These are phyloP conservation scores for Acanthosepion lycidas DNA, from an alignment of 2,888 invertebrate genomes.

Conservation along the genomic window DNA sequence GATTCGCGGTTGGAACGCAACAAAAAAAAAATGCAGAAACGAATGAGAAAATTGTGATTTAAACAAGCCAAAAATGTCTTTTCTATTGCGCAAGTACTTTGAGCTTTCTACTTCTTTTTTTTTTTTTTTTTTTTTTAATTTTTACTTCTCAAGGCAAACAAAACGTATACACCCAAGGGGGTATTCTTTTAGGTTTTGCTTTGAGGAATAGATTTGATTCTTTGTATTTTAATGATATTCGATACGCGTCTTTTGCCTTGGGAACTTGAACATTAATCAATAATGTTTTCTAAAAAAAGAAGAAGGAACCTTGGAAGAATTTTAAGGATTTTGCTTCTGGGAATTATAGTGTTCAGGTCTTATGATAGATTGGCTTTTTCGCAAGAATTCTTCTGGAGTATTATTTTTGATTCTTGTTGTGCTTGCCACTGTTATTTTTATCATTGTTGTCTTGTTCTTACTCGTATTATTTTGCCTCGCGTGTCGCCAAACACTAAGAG, in stretches of 20 bases:
- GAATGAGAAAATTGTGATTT: not conserved
- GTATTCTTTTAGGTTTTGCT: not conserved
- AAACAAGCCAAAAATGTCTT: not conserved
- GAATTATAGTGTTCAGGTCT: not conserved
- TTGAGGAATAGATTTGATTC: not conserved
- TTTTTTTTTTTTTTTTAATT: not conserved
- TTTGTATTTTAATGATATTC: not conserved
- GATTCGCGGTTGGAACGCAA: not conserved
- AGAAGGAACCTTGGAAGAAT: not conserved
- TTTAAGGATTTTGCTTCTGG: not conserved
- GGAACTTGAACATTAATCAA: not conserved
- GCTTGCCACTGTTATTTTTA: not conserved
- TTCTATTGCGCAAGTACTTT: not conserved
- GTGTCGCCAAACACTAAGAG: no score
- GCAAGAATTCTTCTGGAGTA: not conserved
- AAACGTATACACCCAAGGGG: not conserved
- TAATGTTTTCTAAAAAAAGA: not conserved
- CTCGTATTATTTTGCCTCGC: no score
- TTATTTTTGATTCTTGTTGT: no score
- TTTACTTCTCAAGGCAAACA: not conserved
- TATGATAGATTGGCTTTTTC: not conserved
- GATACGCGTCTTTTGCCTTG: constrained; percentile 33
- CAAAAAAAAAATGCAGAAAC: not conserved
- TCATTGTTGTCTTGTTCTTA: not conserved
- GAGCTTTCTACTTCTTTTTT: not conserved